Evolutionary conservation across 2,888 invertebrate genomes (phyloP).

Genomic region (Noctua janthina): DNA sequence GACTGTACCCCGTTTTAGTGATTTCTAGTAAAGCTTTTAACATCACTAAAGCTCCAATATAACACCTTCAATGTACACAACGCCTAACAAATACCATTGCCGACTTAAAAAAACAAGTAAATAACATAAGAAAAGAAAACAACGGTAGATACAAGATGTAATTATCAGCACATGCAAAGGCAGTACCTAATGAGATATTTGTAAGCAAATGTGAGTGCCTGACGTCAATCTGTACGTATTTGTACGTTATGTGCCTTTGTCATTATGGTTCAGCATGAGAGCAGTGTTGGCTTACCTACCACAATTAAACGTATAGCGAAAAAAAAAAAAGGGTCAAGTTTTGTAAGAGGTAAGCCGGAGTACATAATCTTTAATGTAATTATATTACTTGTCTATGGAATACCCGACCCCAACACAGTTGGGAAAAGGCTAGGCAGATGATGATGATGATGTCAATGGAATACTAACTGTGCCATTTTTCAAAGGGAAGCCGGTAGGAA

Average conservation of each 20-base stretch:
- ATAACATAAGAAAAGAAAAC: conserved; percentile 37
- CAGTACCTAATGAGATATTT: conserved; percentile 65
- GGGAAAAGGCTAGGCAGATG: too few species aligned
- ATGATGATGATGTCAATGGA: too few species aligned
- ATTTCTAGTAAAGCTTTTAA: not conserved
- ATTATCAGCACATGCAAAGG: conserved; percentile 59
- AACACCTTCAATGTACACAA: not conserved
- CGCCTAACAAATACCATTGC: not conserved
- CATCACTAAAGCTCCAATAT: not conserved
- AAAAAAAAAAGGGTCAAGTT: too few species aligned
- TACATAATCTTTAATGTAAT: too few species aligned
- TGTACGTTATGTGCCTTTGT: conserved; percentile 20
- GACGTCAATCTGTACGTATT: conserved; percentile 57
- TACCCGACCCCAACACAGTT: too few species aligned
- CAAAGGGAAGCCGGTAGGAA: too few species aligned
- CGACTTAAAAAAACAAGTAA: conserved; percentile 32
- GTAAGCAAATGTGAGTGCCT: conserved; percentile 68
- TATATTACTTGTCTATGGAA: too few species aligned
- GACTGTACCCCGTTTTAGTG: too few species aligned
- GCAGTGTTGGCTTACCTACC: not conserved
- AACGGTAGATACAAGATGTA: conserved; percentile 48
- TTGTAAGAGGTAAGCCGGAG: too few species aligned
- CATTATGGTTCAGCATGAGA: conserved; percentile 2
- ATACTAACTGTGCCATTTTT: too few species aligned
- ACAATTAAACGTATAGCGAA: too few species aligned